A percentile compares a stretch with the other conserved stretches of the same genome.
phyloP scores from a whole-genome alignment of 2,888 invertebrate genomes.

The Hedychridium roseum region DNA sequence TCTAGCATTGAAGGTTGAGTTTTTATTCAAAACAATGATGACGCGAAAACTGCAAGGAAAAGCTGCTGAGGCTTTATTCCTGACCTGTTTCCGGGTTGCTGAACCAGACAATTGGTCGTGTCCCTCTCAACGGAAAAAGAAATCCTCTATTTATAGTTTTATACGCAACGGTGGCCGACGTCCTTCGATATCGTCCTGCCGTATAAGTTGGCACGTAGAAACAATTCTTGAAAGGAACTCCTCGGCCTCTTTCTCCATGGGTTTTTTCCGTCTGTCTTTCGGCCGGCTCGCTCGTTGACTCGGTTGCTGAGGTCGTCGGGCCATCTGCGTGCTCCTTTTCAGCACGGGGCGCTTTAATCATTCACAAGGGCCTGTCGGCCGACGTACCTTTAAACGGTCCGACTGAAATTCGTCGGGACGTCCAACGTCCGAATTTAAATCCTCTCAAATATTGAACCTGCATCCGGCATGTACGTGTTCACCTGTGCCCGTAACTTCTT shows the following conservation, averaged over 20 bases:
- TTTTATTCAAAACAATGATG: too few relatives aligned
- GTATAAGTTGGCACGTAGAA: slow-evolving; percentile 46
- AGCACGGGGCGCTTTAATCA: slow-evolving; percentile 55
- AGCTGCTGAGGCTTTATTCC: too few relatives aligned
- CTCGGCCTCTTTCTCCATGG: too few relatives aligned
- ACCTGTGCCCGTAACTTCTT: slow-evolving; percentile 30
- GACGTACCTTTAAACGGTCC: slow-evolving; percentile 58
- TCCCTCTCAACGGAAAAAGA: slow-evolving; percentile 8
- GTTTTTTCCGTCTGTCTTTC: slow-evolving; percentile 18
- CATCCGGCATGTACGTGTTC: slow-evolving; percentile 25
- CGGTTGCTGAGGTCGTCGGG: slow-evolving; percentile 1
- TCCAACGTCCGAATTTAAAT: slow-evolving; percentile 61
- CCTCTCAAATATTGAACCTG: slow-evolving; percentile 60
- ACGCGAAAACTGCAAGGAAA: too few relatives aligned
- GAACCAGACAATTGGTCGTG: slow-evolving; percentile 13
- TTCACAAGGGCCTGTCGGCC: slow-evolving; percentile 58
- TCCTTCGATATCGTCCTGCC: slow-evolving; percentile 36
- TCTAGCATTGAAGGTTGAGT: too few relatives aligned
- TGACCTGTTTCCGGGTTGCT: too few relatives aligned
- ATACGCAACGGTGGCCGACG: slow-evolving; percentile 32
- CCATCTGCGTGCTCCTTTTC: slow-evolving; percentile 32
- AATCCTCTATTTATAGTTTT: slow-evolving; percentile 49
- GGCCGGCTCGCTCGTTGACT: slow-evolving; percentile 13
- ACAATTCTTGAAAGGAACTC: slow-evolving; percentile 45
- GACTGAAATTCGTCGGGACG: slow-evolving; percentile 60